A percentile compares a stretch with the other conserved stretches of the same genome.
Evolutionary conservation across 1,140 invertebrate genomes (phyloP).

Genomic region (Brachionus asplanchnoidis): DNA sequence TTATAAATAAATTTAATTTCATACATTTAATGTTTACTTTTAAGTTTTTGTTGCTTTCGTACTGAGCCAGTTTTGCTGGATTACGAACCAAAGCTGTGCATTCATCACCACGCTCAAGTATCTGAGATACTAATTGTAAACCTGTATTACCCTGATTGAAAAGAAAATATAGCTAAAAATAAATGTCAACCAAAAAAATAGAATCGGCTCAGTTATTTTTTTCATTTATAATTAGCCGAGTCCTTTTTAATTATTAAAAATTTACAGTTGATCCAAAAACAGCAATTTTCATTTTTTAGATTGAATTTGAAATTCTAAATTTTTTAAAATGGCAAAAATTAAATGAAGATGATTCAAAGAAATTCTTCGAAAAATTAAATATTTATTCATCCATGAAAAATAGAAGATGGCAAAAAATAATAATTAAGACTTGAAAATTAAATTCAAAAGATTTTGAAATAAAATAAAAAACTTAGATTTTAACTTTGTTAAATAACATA

Average conservation of each 20-base stretch:
- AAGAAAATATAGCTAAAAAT: neutral
- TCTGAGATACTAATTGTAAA: constrained; percentile 49
- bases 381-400: too few species aligned
- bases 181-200: too few species aligned
- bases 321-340: neutral
- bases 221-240: too few species aligned
- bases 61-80: constrained; percentile 43
- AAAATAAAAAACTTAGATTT: neutral
- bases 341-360: neutral
- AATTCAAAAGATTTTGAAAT: neutral
- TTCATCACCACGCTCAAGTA: constrained; percentile 48
- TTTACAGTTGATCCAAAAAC: constrained; percentile 32
- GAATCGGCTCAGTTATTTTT: too few species aligned
- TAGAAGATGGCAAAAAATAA: too few species aligned
- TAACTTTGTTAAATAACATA: too few species aligned
- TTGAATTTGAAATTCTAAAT: neutral
- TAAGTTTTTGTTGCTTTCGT: constrained; percentile 8
- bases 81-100: constrained; percentile 52
- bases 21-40: neutral
- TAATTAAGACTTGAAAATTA: neutral
- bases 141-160: constrained; percentile 49
- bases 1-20: neutral
- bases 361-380: too few species aligned
- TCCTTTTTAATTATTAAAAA: neutral
- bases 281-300: constrained; percentile 29